Conservation (phyloP, 2,113 vertebrate genomes). For the Glaucidium brasilianum region DNA sequence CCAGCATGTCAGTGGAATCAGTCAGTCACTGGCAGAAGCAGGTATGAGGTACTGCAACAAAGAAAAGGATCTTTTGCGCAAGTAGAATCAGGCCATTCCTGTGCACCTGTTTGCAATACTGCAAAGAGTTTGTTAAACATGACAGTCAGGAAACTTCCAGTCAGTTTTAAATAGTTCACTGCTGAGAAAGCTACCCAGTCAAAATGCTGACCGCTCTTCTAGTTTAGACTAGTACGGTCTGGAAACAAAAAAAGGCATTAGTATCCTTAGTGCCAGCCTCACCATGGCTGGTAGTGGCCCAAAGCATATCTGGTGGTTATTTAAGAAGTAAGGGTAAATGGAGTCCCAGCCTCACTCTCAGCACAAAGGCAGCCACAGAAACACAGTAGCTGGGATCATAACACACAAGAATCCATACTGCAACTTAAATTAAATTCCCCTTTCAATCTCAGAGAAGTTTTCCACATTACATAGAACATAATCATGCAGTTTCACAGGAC, state of each 20-base stretch:
- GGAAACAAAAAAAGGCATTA: neutral
- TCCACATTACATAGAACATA: neutral
- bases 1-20: neutral
- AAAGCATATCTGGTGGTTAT: neutral
- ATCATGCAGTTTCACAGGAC: neutral
- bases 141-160: neutral
- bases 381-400: neutral
- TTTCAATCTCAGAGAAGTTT: neutral
- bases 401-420: neutral
- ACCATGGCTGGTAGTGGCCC: no score
- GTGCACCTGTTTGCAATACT: neutral
- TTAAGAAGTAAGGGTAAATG: neutral
- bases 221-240: neutral
- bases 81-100: neutral
- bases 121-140: neutral
- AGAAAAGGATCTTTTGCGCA: neutral
- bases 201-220: neutral
- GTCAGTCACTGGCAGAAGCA: neutral
- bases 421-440: neutral
- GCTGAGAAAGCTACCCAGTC: neutral
- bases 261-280: neutral
- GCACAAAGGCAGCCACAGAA: neutral
- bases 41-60: neutral
- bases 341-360: neutral
- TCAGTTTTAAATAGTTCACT: neutral